Percentiles rank a stretch among this genome's conserved stretches.
phyloP scores from a whole-genome alignment of 1,140 invertebrate species.

The Micrasema longulum region DNA sequence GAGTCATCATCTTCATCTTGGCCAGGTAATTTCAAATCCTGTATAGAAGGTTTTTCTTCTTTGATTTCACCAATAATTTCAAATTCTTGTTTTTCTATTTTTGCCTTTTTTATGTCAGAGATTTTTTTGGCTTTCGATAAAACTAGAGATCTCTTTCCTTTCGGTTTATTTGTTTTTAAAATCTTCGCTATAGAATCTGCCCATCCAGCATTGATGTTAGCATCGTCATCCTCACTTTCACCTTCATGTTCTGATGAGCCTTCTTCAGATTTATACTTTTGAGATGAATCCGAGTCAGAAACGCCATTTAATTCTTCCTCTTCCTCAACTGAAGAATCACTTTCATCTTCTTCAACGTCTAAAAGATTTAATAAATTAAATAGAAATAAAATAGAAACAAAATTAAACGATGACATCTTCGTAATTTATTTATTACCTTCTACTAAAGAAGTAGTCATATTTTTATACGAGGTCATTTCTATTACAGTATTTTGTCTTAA shows the following conservation, averaged over 20 bases:
- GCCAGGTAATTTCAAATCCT: conserved; percentile 57
- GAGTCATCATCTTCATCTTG: conserved; percentile 41
- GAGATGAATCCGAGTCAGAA: conserved; percentile 10
- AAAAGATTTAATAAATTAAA: not conserved
- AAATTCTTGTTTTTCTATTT: conserved; percentile 66
- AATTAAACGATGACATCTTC: not conserved
- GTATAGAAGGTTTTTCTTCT: conserved; percentile 61
- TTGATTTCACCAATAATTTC: conserved; percentile 66
- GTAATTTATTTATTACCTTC: conserved; percentile 10
- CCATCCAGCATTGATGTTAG: conserved; percentile 69
- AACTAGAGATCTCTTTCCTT: conserved; percentile 79
- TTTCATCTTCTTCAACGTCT: conserved; percentile 19
- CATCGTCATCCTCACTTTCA: conserved; percentile 41
- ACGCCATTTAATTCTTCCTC: conserved; percentile 7
- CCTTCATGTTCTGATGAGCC: conserved; percentile 22
- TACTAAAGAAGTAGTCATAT: conserved; percentile 13
- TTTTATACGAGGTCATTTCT: conserved; percentile 19
- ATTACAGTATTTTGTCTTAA: not conserved
- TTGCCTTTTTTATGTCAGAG: conserved; percentile 68
- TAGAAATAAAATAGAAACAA: not conserved
- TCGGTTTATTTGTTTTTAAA: conserved; percentile 78
- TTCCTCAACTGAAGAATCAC: conserved; percentile 8
- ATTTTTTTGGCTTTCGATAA: conserved; percentile 81
- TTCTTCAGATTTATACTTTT: conserved; percentile 16
- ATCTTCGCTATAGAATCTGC: conserved; percentile 82